Evolutionary conservation across 2,888 invertebrate species (phyloP).

Genomic region (Drosophila flavopinicola): DNA sequence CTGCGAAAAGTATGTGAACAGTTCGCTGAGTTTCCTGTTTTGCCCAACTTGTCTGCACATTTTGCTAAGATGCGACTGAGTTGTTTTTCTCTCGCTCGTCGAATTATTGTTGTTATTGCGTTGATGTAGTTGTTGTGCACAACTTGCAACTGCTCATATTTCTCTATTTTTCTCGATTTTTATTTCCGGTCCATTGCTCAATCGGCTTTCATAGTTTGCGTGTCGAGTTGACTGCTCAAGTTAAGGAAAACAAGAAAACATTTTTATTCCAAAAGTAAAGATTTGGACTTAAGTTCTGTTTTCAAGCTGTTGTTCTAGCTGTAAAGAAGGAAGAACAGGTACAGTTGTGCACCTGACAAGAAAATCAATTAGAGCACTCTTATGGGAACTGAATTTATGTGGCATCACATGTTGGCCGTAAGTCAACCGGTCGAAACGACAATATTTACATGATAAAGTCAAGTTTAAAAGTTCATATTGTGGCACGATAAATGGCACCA

Average conservation of each 20-base stretch:
- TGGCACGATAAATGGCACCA: conserved; percentile 39
- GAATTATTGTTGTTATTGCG: conserved; percentile 5
- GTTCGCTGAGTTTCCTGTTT: conserved; percentile 41
- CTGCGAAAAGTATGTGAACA: conserved; percentile 45
- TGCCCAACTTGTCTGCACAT: conserved; percentile 37
- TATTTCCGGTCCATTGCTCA: conserved; percentile 64
- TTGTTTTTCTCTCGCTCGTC: background rate
- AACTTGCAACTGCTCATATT: conserved; percentile 37
- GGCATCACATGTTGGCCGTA: conserved; percentile 7
- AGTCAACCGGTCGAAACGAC: conserved; percentile 12
- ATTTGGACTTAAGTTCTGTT: conserved; percentile 1
- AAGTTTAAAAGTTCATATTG: conserved; percentile 43
- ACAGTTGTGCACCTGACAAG: background rate
- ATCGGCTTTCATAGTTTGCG: conserved; percentile 45
- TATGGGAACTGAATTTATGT: background rate
- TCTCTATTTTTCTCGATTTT: too few species aligned
- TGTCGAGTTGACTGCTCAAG: conserved; percentile 3
- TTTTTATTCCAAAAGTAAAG: background rate
- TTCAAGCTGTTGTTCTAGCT: background rate
- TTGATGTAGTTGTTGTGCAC: conserved; percentile 10
- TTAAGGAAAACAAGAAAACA: conserved; percentile 11
- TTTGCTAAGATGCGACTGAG: conserved; percentile 9
- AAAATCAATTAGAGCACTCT: conserved; percentile 26
- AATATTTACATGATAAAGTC: conserved; percentile 41
- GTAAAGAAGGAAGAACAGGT: background rate